A percentile compares a stretch with the other conserved stretches of the same genome.
Evolutionary conservation across 2,113 vertebrate genomes (phyloP).

Genomic region (Orcinus orca): DNA sequence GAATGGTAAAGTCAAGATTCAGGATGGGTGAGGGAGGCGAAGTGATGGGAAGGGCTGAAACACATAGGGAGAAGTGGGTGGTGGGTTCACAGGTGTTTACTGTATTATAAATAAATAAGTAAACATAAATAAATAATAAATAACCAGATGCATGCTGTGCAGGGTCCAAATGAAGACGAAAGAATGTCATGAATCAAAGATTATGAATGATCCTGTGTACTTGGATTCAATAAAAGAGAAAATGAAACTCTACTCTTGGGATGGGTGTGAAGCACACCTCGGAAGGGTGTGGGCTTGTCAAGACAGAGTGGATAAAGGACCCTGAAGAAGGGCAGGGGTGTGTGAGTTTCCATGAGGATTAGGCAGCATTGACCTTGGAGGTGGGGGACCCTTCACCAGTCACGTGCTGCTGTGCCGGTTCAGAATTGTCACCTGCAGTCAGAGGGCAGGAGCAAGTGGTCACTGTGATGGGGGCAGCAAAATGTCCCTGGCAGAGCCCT

Average conservation of each 20-base stretch:
- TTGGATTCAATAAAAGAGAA: not conserved
- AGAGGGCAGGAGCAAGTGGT: not conserved
- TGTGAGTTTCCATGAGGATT: not conserved
- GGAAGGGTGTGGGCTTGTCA: not conserved
- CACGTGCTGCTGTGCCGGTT: not conserved
- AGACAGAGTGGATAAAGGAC: not conserved
- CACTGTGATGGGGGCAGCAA: not conserved
- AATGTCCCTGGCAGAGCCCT: not conserved
- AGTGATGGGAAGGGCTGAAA: not conserved
- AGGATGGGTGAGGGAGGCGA: not conserved
- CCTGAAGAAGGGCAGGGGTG: no score
- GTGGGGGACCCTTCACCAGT: not conserved
- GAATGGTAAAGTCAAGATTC: conserved; percentile 16
- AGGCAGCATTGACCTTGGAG: not conserved
- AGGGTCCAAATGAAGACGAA: not conserved
- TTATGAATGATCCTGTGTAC: not conserved
- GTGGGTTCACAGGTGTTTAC: not conserved
- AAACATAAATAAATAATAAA: not conserved
- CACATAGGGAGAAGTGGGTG: not conserved
- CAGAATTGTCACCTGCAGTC: not conserved
- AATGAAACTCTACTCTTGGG: not conserved
- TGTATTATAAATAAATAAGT: not conserved
- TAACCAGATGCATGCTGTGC: not conserved
- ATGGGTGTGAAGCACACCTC: not conserved
- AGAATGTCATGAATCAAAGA: not conserved